Conservation (phyloP, 2,797 vertebrate species). For the Benthosema pterotum region DNA sequence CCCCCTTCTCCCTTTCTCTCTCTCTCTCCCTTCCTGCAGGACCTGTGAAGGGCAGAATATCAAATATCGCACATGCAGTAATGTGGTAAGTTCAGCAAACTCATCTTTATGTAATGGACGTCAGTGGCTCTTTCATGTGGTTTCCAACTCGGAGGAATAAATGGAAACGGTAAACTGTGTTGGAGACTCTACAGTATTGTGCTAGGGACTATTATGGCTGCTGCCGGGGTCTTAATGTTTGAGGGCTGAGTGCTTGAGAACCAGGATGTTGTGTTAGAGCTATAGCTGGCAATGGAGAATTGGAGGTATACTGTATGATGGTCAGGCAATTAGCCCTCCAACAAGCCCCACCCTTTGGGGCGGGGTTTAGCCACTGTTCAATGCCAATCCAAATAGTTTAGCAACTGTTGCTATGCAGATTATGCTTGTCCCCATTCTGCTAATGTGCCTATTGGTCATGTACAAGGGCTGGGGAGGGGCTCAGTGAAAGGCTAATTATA, state of each 20-base stretch:
- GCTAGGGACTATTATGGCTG: slow-evolving; percentile 36
- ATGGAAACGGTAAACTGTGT: slow-evolving; percentile 23
- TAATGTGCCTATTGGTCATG: no score
- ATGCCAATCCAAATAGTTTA: no score
- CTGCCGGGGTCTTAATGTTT: slow-evolving; percentile 16
- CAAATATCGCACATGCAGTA: slow-evolving; percentile 96
- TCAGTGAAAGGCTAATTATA: no score
- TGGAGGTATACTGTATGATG: not conserved
- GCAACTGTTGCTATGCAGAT: no score
- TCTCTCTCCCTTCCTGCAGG: slow-evolving; percentile 72
- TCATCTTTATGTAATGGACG: slow-evolving; percentile 49
- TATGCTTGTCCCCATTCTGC: no score
- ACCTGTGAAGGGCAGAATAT: slow-evolving; percentile 97
- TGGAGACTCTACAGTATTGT: slow-evolving; percentile 13
- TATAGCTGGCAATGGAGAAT: slow-evolving; percentile 24
- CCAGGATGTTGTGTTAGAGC: slow-evolving; percentile 24
- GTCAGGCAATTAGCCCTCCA: not conserved
- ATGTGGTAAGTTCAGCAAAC: slow-evolving; percentile 87
- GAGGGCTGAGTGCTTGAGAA: slow-evolving; percentile 12
- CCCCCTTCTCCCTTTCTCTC: not conserved
- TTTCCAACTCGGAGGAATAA: slow-evolving; percentile 27
- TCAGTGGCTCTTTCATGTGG: slow-evolving; percentile 39
- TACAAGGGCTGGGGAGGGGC: no score
- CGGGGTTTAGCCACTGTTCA: no score
- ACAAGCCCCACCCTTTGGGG: no score